phyloP scores from a whole-genome alignment of 2,888 invertebrate species.

The Crepidodera aurea region DNA sequence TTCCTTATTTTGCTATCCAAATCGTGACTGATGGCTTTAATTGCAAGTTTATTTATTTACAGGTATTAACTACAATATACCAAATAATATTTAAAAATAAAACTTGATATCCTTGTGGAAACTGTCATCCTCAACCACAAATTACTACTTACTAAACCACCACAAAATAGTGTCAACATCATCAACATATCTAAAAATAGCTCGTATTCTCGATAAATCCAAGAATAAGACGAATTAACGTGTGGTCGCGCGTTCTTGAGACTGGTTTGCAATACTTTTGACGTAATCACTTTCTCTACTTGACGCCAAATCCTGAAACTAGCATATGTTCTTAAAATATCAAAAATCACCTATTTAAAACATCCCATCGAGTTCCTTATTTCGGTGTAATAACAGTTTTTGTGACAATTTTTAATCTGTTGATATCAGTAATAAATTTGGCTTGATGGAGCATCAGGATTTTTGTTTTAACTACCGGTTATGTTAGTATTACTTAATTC shows the following conservation, averaged over 20 bases:
- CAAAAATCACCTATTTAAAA: background rate
- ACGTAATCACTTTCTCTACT: constrained; percentile 34
- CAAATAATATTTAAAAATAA: no score
- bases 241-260: constrained; percentile 11
- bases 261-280: constrained; percentile 22
- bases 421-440: background rate
- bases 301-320: constrained; percentile 11
- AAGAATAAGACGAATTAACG: constrained; percentile 15
- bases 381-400: background rate
- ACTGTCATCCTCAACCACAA: no score
- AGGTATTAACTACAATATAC: no score
- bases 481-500: background rate
- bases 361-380: background rate
- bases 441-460: background rate
- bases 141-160: no score
- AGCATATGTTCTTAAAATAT: constrained; percentile 1
- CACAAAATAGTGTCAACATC: no score
- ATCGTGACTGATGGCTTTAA: no score
- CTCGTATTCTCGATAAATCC: background rate
- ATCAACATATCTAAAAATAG: no score
- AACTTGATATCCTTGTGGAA: no score
- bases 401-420: background rate
- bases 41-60: no score
- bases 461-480: background rate
- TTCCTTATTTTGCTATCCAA: no score